phyloP scores from a whole-genome alignment of 1,140 invertebrate genomes.

The Conopomorpha cramerella region DNA sequence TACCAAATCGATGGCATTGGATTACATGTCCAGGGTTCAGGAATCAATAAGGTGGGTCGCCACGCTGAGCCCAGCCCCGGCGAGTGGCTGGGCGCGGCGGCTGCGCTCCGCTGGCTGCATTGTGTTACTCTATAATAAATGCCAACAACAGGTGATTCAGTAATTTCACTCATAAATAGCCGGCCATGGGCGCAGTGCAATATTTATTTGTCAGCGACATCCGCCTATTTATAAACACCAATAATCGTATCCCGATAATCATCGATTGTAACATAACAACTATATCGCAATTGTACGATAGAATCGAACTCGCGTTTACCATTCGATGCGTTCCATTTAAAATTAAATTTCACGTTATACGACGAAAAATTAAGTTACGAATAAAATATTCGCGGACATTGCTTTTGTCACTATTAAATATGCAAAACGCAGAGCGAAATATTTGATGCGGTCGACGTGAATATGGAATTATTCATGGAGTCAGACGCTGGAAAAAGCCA shows the following conservation, averaged over 20 bases:
- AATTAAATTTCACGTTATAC: too few species aligned
- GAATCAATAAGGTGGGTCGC: conserved; percentile 30
- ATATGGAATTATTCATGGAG: conserved; percentile 50
- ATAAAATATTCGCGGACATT: conserved; percentile 33
- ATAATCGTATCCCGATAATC: too few species aligned
- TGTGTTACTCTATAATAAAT: conserved; percentile 53
- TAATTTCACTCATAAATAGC: conserved; percentile 58
- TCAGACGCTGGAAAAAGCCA: conserved; percentile 42
- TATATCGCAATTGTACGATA: conserved; percentile 1
- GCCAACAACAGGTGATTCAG: conserved; percentile 58
- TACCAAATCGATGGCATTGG: too few species aligned
- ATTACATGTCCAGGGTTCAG: conserved; percentile 25
- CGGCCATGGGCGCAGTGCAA: conserved; percentile 48
- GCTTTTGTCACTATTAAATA: conserved; percentile 44
- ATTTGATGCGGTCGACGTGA: conserved; percentile 47
- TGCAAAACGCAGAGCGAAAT: conserved; percentile 46
- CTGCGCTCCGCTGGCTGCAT: conserved; percentile 32
- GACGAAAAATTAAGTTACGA: conserved; percentile 20
- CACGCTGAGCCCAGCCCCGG: too few species aligned
- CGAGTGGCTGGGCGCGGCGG: conserved; percentile 37
- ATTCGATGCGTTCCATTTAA: too few species aligned
- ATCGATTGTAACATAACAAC: conserved; percentile 1
- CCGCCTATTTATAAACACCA: conserved; percentile 45
- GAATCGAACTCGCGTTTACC: too few species aligned
- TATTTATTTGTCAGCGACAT: conserved; percentile 44